Percentiles rank a stretch among this genome's conserved stretches.
Conservation (phyloP, 2,797 vertebrate genomes). For the Bufotes viridis region DNA sequence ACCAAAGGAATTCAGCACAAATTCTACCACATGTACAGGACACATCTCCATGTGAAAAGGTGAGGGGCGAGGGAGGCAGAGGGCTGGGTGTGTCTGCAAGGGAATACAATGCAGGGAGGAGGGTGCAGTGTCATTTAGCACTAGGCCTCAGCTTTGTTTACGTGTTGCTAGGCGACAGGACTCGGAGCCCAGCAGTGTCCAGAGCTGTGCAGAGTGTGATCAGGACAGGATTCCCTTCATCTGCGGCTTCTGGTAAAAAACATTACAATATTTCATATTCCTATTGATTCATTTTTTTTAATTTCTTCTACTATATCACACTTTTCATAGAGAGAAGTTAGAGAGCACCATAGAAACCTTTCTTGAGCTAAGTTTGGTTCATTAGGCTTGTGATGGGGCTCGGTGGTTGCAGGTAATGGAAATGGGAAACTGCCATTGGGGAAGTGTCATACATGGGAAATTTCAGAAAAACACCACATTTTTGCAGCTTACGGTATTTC, state of each 20-base stretch:
- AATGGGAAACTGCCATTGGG: too few species aligned
- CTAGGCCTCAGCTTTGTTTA: conserved; percentile 25
- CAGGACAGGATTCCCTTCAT: neutral
- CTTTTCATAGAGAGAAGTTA: too few species aligned
- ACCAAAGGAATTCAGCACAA: neutral
- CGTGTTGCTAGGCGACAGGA: conserved; percentile 36
- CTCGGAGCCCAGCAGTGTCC: neutral
- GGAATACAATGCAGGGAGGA: conserved; percentile 23
- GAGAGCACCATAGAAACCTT: too few species aligned
- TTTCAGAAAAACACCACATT: too few species aligned
- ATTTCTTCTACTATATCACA: neutral
- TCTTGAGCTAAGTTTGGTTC: too few species aligned
- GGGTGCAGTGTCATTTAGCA: neutral
- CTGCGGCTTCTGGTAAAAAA: conserved; percentile 2
- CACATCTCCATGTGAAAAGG: neutral
- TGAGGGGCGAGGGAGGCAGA: too few species aligned
- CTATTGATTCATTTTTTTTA: neutral
- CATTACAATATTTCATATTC: neutral
- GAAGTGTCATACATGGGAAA: too few species aligned
- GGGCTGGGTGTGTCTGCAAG: conserved; percentile 4
- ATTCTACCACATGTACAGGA: neutral
- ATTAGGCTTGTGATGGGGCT: too few species aligned
- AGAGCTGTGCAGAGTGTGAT: neutral
- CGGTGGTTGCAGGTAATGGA: too few species aligned
- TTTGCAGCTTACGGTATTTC: too few species aligned